phyloP scores from a whole-genome alignment of 2,113 vertebrate species.

The Erinaceus europaeus region DNA sequence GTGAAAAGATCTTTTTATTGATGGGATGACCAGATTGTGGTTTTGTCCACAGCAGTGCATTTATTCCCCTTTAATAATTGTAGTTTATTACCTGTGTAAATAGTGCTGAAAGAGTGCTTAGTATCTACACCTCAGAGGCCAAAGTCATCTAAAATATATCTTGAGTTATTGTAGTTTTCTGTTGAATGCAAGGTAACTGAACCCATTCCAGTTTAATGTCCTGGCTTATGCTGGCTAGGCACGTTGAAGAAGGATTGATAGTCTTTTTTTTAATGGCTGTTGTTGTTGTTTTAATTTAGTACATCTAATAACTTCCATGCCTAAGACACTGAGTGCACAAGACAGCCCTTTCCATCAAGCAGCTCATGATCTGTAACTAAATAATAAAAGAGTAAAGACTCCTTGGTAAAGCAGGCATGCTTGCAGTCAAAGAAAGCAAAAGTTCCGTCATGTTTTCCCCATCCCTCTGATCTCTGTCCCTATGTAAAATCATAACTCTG shows the following conservation, averaged over 20 bases:
- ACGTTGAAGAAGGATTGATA: neutral
- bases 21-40: conserved; percentile 10
- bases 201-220: neutral
- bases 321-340: neutral
- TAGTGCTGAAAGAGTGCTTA: conserved; percentile 14
- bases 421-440: conserved; percentile 22
- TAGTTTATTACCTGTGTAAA: conserved; percentile 45
- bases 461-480: neutral
- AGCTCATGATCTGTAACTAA: conserved; percentile 16
- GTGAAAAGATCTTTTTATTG: conserved; percentile 51
- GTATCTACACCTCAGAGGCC: conserved; percentile 12
- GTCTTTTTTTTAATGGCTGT: conserved; percentile 11
- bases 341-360: conserved; percentile 26
- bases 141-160: conserved; percentile 14
- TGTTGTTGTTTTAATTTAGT: conserved; percentile 51
- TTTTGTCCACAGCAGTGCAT: conserved; percentile 24
- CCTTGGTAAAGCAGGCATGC: neutral
- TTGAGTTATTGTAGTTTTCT: conserved; percentile 19
- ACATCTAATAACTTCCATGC: conserved; percentile 25
- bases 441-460: neutral
- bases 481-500: neutral
- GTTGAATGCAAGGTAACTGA: neutral
- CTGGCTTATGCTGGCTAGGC: neutral
- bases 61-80: conserved; percentile 49
- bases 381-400: conserved; percentile 25